phyloP scores from a whole-genome alignment of 2,888 invertebrate genomes.

The Rotaria sp. region DNA sequence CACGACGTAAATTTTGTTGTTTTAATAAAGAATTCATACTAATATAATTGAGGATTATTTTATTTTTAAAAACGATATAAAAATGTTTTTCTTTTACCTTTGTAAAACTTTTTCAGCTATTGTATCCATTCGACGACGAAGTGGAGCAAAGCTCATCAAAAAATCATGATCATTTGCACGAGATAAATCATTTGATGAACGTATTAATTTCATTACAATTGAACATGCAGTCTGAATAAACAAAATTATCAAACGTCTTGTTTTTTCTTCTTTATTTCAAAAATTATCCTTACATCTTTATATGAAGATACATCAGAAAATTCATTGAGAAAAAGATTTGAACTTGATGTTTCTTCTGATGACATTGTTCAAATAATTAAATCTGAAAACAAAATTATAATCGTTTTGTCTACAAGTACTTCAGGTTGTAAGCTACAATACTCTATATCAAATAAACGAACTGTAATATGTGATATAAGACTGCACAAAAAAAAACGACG shows the following conservation, averaged over 20 bases:
- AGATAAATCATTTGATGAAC: conserved; percentile 10
- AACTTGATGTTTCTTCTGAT: background rate
- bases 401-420: too few species aligned
- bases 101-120: conserved; percentile 1
- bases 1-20: background rate
- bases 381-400: background rate
- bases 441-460: too few species aligned
- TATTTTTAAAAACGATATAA: background rate
- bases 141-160: conserved; percentile 2
- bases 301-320: background rate
- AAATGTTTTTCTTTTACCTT: background rate
- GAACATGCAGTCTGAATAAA: background rate
- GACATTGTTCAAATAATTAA: background rate
- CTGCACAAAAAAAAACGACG: too few species aligned
- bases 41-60: too few species aligned
- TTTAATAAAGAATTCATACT: background rate
- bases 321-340: background rate
- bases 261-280: background rate
- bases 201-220: background rate
- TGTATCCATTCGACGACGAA: conserved; percentile 25
- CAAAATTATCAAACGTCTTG: background rate
- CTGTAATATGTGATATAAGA: too few species aligned
- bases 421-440: too few species aligned
- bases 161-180: conserved; percentile 28
- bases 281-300: background rate